phyloP scores from a whole-genome alignment of 2,797 vertebrate genomes.

The Bovichtus diacanthus region DNA sequence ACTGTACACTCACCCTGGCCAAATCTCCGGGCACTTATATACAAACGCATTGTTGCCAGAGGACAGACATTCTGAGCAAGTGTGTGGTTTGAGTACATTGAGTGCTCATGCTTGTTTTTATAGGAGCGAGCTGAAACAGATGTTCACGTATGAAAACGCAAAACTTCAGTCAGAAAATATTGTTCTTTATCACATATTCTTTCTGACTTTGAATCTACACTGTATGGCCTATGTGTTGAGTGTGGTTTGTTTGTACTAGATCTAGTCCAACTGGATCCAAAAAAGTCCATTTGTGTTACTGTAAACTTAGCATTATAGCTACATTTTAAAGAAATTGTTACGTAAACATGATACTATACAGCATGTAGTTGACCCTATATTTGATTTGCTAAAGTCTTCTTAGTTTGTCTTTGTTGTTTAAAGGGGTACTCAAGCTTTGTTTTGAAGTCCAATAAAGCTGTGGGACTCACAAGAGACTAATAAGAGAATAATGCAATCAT shows the following conservation, averaged over 20 bases:
- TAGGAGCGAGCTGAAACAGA: conserved; percentile 77
- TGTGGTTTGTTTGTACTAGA: not conserved
- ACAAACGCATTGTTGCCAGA: conserved; percentile 47
- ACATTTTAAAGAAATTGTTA: not conserved
- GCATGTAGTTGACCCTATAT: not conserved
- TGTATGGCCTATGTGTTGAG: not conserved
- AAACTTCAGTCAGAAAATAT: too few species aligned
- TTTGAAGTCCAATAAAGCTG: not conserved
- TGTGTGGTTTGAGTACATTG: conserved; percentile 61
- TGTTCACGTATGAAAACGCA: conserved; percentile 64
- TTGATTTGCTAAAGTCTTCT: not conserved
- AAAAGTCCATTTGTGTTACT: not conserved
- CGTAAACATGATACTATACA: not conserved
- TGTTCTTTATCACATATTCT: too few species aligned
- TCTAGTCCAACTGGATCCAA: not conserved
- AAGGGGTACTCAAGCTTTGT: not conserved
- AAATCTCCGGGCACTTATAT: conserved; percentile 37
- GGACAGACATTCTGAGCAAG: conserved; percentile 41
- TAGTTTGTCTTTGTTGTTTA: not conserved
- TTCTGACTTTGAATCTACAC: too few species aligned
- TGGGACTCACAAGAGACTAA: too few species aligned
- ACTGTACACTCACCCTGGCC: conserved; percentile 23
- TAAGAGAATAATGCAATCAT: not conserved
- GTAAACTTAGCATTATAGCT: not conserved
- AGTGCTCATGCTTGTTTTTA: conserved; percentile 66